Evolutionary conservation across 2,113 vertebrate species (phyloP).

Genomic region (Microtus ochrogaster): DNA sequence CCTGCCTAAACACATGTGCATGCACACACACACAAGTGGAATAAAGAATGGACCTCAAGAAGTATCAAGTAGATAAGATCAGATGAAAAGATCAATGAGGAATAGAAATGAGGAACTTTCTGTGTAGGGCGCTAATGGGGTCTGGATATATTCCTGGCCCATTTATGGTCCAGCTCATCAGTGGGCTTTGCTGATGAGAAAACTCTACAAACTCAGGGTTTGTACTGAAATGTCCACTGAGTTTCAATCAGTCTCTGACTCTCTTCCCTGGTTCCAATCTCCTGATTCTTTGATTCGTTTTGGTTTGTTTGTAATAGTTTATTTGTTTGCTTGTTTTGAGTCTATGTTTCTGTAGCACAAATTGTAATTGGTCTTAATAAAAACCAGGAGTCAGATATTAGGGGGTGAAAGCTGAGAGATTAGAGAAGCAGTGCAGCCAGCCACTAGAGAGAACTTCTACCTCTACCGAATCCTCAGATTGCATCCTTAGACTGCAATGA

Average conservation of each 20-base stretch:
- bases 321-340: not conserved
- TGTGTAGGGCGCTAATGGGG: accelerated
- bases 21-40: not conserved
- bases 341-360: not conserved
- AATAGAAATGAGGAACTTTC: accelerated
- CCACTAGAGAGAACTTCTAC: too few relatives aligned
- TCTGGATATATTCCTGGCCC: not conserved
- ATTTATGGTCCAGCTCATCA: not conserved
- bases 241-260: not conserved
- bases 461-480: too few relatives aligned
- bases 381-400: too few relatives aligned
- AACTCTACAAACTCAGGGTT: not conserved
- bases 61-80: not conserved
- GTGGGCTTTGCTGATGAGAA: not conserved
- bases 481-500: too few relatives aligned
- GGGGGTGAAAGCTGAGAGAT: too few relatives aligned
- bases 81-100: not conserved
- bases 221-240: not conserved
- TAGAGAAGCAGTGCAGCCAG: too few relatives aligned
- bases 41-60: not conserved
- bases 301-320: not conserved
- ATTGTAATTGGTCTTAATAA: too few relatives aligned
- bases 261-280: not conserved
- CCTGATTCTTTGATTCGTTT: not conserved
- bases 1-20: not conserved